Evolutionary conservation across 2,888 invertebrate genomes (phyloP).

Genomic region (Strigamia crassipes): DNA sequence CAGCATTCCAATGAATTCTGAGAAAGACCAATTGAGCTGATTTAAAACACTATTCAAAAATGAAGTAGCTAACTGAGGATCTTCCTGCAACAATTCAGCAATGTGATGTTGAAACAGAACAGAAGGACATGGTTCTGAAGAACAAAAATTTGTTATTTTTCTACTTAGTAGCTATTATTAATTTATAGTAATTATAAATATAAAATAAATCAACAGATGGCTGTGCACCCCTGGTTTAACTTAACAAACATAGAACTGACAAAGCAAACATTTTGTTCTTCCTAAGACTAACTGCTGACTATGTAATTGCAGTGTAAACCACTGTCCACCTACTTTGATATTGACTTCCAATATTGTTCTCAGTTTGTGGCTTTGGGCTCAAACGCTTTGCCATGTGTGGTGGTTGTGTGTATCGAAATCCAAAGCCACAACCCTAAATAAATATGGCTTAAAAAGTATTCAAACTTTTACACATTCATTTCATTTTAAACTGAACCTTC

Average conservation of each 20-base stretch:
- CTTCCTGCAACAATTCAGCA: slow-evolving; percentile 66
- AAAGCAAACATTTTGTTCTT: too few relatives aligned
- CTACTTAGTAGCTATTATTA: too few relatives aligned
- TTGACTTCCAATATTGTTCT: slow-evolving; percentile 60
- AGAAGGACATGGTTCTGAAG: slow-evolving; percentile 71
- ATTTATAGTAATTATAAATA: too few relatives aligned
- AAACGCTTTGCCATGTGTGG: slow-evolving; percentile 62
- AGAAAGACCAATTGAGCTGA: slow-evolving; percentile 86
- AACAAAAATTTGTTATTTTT: too few relatives aligned
- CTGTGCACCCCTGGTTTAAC: too few relatives aligned
- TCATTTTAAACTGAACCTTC: slow-evolving; percentile 63
- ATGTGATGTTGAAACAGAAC: slow-evolving; percentile 69
- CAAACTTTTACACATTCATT: background rate
- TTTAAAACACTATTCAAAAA: slow-evolving; percentile 79
- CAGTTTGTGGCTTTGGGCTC: slow-evolving; percentile 61
- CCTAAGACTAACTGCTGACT: too few relatives aligned
- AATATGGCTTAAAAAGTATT: background rate
- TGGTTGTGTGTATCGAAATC: slow-evolving; percentile 69
- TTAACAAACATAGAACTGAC: too few relatives aligned
- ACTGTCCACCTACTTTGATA: slow-evolving; percentile 58
- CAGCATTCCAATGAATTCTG: slow-evolving; percentile 81
- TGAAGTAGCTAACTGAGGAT: slow-evolving; percentile 69
- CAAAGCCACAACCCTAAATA: slow-evolving; percentile 72
- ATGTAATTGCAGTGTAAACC: too few relatives aligned
- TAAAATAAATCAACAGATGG: too few relatives aligned